Evolutionary conservation across 1,140 invertebrate species (phyloP).

Genomic region (Meloidogyne hapla): DNA sequence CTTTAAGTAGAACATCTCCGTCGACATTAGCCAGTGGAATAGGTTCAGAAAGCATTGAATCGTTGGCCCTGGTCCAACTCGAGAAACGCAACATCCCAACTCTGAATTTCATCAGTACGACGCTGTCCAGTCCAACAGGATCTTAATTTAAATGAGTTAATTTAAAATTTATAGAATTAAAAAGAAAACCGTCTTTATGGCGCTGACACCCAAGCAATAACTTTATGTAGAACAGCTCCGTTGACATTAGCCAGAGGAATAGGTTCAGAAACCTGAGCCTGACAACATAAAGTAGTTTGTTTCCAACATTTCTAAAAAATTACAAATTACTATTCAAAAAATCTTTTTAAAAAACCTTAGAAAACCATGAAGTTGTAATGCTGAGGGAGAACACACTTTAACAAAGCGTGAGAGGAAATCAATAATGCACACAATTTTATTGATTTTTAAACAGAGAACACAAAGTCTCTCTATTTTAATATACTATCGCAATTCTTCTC

Average conservation of each 20-base stretch:
- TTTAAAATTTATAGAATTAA: background rate
- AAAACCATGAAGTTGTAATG: too few relatives aligned
- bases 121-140: conserved; percentile 87
- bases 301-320: too few relatives aligned
- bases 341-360: too few relatives aligned
- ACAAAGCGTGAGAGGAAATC: too few relatives aligned
- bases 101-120: conserved; percentile 86
- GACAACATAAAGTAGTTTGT: too few relatives aligned
- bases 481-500: too few relatives aligned
- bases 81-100: conserved; percentile 96
- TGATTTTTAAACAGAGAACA: too few relatives aligned
- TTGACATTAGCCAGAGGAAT: conserved; percentile 97
- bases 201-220: conserved; percentile 64
- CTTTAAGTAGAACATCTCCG: conserved; percentile 91
- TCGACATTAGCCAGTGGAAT: conserved; percentile 97
- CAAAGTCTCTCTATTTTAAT: too few relatives aligned
- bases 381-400: too few relatives aligned
- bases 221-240: conserved; percentile 92
- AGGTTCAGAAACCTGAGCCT: conserved; percentile 82
- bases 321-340: too few relatives aligned
- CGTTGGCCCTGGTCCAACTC: conserved; percentile 76
- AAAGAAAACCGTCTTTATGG: conserved; percentile 74
- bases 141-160: conserved; percentile 46
- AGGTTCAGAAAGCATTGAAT: conserved; percentile 76
- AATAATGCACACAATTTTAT: too few relatives aligned